Evolutionary conservation across 1,140 invertebrate species (phyloP), one percentile per base, ranked within the genome.

Genomic region (Frieseomelitta varia): DNA sequence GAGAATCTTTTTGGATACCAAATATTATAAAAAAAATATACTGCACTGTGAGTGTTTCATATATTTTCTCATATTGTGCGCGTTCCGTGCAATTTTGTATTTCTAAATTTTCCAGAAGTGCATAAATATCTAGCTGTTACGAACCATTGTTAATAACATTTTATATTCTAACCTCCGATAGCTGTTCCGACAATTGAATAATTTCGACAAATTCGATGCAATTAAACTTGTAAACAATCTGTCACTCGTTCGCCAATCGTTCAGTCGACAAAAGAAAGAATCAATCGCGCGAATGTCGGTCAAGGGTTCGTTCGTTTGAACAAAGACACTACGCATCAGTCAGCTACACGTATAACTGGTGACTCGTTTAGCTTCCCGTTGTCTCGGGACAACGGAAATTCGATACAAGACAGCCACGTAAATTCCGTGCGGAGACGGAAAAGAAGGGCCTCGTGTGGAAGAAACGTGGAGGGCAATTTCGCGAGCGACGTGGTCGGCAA

Each of bases 381-480:
- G 17, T 79, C n/a, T n/a, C 39, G 34, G 17, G 39, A 47, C 51
- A 30, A 30, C 17, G 78, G 53, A 58, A 79, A 79, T 53, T 56
- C 65, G 30, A 79, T 47, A 71, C 21, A 24, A 34, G 17, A 47
- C 21, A 53, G 6, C 34, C 53, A 53, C 6, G 39, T 71, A 79
- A 71, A 79, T 79, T 55, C 67, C 30, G 10, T 4, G n/a, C 30
- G 11, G n/a, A 17, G 15, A 47, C 68, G 21, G 39, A 47, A 47
- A 47, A 14, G 39, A 12, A 21, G 24, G 0, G 12, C 11, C n/a
- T n/a, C n/a, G n/a, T n/a, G n/a, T n/a, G n/a, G 30, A 30, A 30
- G 58, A 61, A 61, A 61, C 11, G 8, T 0, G 39, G 34, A 39
- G 8, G 39, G 39, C 30, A 61, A 87, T 88, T 87, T 79, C 86